Conservation (phyloP, 2,888 invertebrate genomes). For the Tolmerus cingulatus region DNA sequence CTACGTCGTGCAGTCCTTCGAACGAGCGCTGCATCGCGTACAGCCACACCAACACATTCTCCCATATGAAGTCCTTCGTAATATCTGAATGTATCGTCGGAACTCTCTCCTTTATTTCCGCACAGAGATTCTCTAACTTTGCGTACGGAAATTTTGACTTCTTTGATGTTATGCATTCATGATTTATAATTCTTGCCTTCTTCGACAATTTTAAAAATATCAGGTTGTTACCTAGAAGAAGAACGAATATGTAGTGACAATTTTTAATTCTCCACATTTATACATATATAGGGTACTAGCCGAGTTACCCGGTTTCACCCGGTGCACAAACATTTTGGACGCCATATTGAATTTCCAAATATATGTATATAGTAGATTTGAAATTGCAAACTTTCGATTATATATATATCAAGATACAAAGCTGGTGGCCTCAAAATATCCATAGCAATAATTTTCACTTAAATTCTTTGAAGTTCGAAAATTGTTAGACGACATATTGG, state of each 20-base stretch:
- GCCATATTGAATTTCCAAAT: too few relatives aligned
- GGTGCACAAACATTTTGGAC: too few relatives aligned
- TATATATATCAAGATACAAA: too few relatives aligned
- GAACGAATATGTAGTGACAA: not conserved
- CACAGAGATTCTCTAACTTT: conserved; percentile 30
- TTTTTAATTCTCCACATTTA: too few relatives aligned
- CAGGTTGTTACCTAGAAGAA: not conserved
- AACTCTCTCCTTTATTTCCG: not conserved
- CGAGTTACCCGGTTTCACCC: too few relatives aligned
- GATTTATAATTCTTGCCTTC: not conserved
- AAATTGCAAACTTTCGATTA: too few relatives aligned
- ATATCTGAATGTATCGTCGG: not conserved
- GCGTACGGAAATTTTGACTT: conserved; percentile 45
- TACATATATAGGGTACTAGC: too few relatives aligned
- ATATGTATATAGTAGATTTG: too few relatives aligned
- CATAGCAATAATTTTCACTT: too few relatives aligned
- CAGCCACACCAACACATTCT: conserved; percentile 49
- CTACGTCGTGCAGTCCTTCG: conserved; percentile 37
- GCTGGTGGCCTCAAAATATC: too few relatives aligned
- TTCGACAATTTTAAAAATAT: not conserved
- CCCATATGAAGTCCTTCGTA: conserved; percentile 44
- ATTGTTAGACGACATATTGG: too few relatives aligned
- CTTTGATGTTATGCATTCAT: not conserved
- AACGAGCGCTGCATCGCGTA: conserved; percentile 47
- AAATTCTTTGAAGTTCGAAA: too few relatives aligned